Evolutionary conservation across 2,888 invertebrate species (phyloP), one percentile per base, ranked within the genome.

Genomic region (Epiblema foenella): DNA sequence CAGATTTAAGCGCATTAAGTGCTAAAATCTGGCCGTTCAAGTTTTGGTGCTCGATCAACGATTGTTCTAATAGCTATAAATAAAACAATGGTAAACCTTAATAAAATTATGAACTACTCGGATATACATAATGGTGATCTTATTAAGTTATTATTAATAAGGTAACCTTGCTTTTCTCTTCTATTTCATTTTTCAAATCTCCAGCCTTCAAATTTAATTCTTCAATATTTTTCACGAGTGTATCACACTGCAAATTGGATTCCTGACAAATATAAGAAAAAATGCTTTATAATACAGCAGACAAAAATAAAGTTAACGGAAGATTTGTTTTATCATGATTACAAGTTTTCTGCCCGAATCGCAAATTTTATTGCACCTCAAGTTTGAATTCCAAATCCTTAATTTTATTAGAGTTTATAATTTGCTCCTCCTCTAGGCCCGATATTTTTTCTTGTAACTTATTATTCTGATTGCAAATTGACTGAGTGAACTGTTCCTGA

Each of bases 401-500:
- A 1, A 69, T 39, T 37, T 66, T 62, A 1, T 73, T 46, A 1
- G 64, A 59, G 2, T 75, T 42, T 0, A 59, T 42, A 9, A 56
- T 39, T 10, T 75, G 74, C 11, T 78, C 77, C 9, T 79, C 81
- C 52, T 83, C 83, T 39, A 79, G 60, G 0, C 69, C 69, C 0
- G 78, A 76, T 15, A 84, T 68, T 64, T 79, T 81, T 24, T 81
- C 82, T 65, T 83, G 78, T 17, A 84, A 76, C 17, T 72, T 67
- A 20, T 72, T 78, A 37, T 81, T 82, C 42, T 82, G 79, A 1
- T 81, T 79, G 68, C 77, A 75, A 11, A 85, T 69, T 5, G 73
- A 77, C 57, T 77, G 77, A 8, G 80, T 81, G 58, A 79, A 83
- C 37, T 76, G 73, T 18, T 85, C 83, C 68, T 85, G 83, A 69